phyloP scores from a whole-genome alignment of 2,888 invertebrate genomes.

The Colletes collaris region DNA sequence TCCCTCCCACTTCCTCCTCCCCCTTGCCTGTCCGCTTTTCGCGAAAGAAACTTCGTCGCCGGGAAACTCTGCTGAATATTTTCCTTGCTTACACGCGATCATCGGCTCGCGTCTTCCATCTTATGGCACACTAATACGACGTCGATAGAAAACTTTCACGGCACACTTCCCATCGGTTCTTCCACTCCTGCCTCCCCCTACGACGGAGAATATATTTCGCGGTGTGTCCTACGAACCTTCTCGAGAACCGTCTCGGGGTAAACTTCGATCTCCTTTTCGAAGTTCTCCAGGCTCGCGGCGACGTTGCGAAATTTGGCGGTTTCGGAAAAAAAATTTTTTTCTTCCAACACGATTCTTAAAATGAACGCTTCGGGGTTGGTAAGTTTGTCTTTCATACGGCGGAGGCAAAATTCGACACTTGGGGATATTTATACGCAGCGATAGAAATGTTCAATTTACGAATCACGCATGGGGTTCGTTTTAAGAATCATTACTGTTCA shows the following conservation, averaged over 20 bases:
- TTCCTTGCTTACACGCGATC: slow-evolving; percentile 67
- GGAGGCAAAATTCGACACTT: no score
- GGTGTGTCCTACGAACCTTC: not conserved
- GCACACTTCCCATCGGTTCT: slow-evolving; percentile 36
- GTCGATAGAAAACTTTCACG: slow-evolving; percentile 69
- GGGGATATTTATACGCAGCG: no score
- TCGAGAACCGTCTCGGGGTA: not conserved
- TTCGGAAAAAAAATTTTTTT: no score
- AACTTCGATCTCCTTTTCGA: slow-evolving; percentile 7
- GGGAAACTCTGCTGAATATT: slow-evolving; percentile 72
- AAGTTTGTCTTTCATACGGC: no score
- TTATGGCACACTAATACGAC: slow-evolving; percentile 68
- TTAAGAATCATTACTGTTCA: no score
- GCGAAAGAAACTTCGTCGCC: slow-evolving; percentile 67
- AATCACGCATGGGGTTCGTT: no score
- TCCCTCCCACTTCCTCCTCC: slow-evolving; percentile 1
- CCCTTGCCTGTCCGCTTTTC: slow-evolving; percentile 27
- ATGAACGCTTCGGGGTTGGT: no score
- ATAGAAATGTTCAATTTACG: no score
- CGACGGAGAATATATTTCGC: slow-evolving; percentile 25
- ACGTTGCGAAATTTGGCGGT: not conserved
- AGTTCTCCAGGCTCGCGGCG: not conserved
- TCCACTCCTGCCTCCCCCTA: not conserved
- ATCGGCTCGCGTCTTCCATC: slow-evolving; percentile 56
- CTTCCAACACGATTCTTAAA: no score